Evolutionary conservation across 2,113 vertebrate species (phyloP).

Genomic region (Plecturocebus donacophilus): DNA sequence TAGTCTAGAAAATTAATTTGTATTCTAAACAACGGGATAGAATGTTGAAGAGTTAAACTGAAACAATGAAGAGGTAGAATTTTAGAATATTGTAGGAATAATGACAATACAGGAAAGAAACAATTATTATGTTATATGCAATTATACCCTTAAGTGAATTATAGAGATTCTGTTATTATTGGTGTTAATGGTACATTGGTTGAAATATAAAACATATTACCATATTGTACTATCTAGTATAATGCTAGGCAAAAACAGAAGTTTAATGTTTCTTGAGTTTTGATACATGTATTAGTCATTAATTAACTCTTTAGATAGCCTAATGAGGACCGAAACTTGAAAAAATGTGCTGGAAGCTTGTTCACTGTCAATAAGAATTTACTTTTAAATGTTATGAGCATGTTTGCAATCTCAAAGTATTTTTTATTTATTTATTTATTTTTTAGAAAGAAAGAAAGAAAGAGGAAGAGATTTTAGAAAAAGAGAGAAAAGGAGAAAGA

Average conservation of each 20-base stretch:
- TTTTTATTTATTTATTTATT: too few relatives aligned
- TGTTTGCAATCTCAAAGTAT: background rate
- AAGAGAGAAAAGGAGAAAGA: too few relatives aligned
- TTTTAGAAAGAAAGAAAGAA: too few relatives aligned
- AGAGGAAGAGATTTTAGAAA: too few relatives aligned
- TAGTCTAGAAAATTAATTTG: constrained; percentile 8
- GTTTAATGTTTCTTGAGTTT: constrained; percentile 21
- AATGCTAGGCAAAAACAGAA: background rate
- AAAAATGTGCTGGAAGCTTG: background rate
- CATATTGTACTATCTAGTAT: background rate
- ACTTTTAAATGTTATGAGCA: background rate
- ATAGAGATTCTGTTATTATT: background rate
- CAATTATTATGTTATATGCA: background rate
- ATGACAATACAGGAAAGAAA: background rate
- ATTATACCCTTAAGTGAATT: constrained; percentile 21
- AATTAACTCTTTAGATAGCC: background rate
- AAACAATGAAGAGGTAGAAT: background rate
- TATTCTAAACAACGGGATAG: background rate
- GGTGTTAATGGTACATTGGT: background rate
- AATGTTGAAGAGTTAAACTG: constrained; percentile 1
- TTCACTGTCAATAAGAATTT: background rate
- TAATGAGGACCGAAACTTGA: background rate
- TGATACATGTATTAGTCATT: background rate
- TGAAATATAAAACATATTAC: background rate
- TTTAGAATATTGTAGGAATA: background rate